Base-by-base conservation (phyloP, 35 echinoderm and acorn worm genomes). In the Ophioderma brevispina region DNA sequence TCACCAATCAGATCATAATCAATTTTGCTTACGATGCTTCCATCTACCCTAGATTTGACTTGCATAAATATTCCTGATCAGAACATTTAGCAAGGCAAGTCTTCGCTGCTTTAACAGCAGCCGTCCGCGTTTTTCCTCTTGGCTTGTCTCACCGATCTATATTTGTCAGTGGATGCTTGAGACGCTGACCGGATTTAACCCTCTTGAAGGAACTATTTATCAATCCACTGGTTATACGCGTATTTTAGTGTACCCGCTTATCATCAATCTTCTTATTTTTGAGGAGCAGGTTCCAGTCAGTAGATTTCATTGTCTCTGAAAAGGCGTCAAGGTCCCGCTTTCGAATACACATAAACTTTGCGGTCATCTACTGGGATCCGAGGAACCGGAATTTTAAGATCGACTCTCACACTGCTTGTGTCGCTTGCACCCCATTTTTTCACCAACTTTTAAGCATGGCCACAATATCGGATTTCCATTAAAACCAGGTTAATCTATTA, bases 401-500 rank as follows among this genome's bases (percentile, higher is more conserved):
- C 64, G n/a, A 84, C 79, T 28, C 36, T 40, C 1, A 80, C 79
- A 42, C 59, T 82, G 33, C 80, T 76, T 59, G 80, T 80, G 75
- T 90, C 89, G 75, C 89, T 90, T 13, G 88, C 43, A 64, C 77
- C 78, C 46, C 81, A 82, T 77, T 4, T 87, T 75, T 3, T 39
- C 36, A 5, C 84, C 84, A 14, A 86, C 84, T 35, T 6, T 52
- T 33, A 39, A 70, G 5, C 15, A 2, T 70, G 59, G 4, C 8
- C 46, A 70, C 41, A 1, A 70, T 70, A 25, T 70, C 89, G 19
- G 30, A 33, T 84, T 90, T 25, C 89, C 80, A 30, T 56, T 32
- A 90, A 46, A 25, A 25, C 89, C 19, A 90, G 79, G 35, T 84
- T 90, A 46, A n/a, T n/a, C n/a, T n/a, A 35, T 90, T 90, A 39